Conservation (phyloP, 2,888 invertebrate genomes). For the Actias luna region DNA sequence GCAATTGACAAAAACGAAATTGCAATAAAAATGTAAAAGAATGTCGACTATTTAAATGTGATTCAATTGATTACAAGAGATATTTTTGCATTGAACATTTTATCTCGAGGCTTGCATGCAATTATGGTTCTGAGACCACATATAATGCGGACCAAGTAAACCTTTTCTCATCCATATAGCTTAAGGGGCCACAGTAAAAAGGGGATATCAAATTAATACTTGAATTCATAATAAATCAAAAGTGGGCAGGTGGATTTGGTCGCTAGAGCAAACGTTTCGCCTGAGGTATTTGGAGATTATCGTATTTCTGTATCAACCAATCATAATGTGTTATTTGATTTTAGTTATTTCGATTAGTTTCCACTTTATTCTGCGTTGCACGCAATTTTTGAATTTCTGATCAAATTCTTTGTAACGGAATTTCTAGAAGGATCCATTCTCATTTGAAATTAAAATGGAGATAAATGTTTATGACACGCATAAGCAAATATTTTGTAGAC, state of each 20-base stretch:
- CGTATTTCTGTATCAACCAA: conserved; percentile 40
- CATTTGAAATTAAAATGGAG: not conserved
- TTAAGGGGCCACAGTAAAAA: conserved; percentile 78
- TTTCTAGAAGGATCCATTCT: conserved; percentile 23
- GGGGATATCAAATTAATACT: conserved; percentile 81
- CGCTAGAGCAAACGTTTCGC: conserved; percentile 70
- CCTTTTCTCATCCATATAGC: conserved; percentile 71
- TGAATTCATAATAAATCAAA: conserved; percentile 82
- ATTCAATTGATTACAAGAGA: conserved; percentile 35
- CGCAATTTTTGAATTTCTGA: conserved; percentile 38
- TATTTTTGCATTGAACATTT: conserved; percentile 64
- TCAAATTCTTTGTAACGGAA: conserved; percentile 21
- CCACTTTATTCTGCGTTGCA: conserved; percentile 38
- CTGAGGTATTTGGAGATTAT: conserved; percentile 79
- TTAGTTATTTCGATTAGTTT: conserved; percentile 29
- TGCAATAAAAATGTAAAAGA: no score
- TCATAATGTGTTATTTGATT: conserved; percentile 28
- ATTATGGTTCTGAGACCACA: conserved; percentile 77
- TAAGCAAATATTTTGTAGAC: no score
- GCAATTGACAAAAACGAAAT: not conserved
- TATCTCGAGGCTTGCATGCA: conserved; percentile 73
- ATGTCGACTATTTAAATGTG: no score
- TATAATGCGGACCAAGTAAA: conserved; percentile 72
- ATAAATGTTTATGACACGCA: conserved; percentile 17
- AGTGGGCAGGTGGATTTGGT: conserved; percentile 75